These are phyloP conservation scores for Octopus bimaculoides DNA, from an alignment of 1,140 invertebrate species.

Conservation along the genomic window DNA sequence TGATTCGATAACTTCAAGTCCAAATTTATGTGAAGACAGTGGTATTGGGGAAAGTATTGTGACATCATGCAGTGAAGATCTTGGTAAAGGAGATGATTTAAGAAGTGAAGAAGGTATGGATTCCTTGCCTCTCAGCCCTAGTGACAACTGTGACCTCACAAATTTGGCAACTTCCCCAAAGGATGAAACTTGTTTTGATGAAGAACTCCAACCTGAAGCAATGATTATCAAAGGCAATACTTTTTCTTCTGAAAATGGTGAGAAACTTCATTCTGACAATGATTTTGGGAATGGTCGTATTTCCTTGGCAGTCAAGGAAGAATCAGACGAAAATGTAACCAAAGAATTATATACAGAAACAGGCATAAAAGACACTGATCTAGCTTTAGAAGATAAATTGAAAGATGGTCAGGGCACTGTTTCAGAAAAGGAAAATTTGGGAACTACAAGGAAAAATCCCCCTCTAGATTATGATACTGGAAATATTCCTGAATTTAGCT, in stretches of 20 bases:
- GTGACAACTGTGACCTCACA: neutral
- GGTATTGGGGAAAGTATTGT: neutral
- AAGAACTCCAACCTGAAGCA: neutral
- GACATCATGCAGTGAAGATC: neutral
- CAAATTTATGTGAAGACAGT: neutral
- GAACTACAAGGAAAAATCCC: no score
- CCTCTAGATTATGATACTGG: no score
- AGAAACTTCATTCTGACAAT: neutral
- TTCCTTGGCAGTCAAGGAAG: neutral
- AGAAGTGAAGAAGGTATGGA: neutral
- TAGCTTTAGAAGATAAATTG: no score
- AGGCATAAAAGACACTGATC: no score
- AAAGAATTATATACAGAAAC: no score
- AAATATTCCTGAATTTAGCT: no score
- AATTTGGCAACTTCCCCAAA: neutral
- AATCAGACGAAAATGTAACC: no score
- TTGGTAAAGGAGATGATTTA: neutral
- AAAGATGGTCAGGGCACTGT: no score
- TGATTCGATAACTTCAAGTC: neutral
- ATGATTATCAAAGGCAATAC: neutral
- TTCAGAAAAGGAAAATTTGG: no score
- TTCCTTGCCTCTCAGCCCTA: neutral
- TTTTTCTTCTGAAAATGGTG: neutral
- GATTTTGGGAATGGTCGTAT: neutral
- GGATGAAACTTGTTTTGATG: neutral